These are phyloP conservation scores for Neostethus bicornis DNA, from an alignment of 2,797 vertebrate genomes.

Conservation along the genomic window DNA sequence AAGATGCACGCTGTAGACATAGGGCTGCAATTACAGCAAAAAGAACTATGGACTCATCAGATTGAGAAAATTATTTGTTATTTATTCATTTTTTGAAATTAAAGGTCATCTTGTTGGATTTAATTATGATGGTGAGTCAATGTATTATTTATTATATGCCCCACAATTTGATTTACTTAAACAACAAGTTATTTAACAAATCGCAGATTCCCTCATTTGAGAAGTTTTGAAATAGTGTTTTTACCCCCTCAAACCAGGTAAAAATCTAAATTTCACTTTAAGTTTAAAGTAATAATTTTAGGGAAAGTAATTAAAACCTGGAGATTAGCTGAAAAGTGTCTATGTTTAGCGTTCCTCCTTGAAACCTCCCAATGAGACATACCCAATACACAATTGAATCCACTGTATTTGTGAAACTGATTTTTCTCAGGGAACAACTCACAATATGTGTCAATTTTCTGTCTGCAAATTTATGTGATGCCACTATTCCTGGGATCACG, in stretches of 20 bases:
- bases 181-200: no score
- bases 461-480: slow-evolving; percentile 5
- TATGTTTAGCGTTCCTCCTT: slow-evolving; percentile 2
- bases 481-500: slow-evolving; percentile 20
- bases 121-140: not conserved
- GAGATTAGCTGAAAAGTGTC: not conserved
- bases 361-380: slow-evolving; percentile 1
- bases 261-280: not conserved
- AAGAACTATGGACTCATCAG: slow-evolving; percentile 22
- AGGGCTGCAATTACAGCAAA: slow-evolving; percentile 53
- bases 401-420: not conserved
- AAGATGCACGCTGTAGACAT: slow-evolving; percentile 66
- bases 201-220: no score
- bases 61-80: slow-evolving; percentile 5
- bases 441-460: slow-evolving; percentile 3
- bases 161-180: not conserved
- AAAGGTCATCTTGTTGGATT: not conserved
- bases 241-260: no score
- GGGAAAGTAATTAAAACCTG: slow-evolving; percentile 16
- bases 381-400: not conserved
- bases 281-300: not conserved
- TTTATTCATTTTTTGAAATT: not conserved
- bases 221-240: no score
- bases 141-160: slow-evolving; percentile 11
- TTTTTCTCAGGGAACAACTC: not conserved